Evolutionary conservation across 2,113 vertebrate genomes (phyloP), one percentile per base, ranked within the genome.

Genomic region (Ptychochromis oligacanthus): DNA sequence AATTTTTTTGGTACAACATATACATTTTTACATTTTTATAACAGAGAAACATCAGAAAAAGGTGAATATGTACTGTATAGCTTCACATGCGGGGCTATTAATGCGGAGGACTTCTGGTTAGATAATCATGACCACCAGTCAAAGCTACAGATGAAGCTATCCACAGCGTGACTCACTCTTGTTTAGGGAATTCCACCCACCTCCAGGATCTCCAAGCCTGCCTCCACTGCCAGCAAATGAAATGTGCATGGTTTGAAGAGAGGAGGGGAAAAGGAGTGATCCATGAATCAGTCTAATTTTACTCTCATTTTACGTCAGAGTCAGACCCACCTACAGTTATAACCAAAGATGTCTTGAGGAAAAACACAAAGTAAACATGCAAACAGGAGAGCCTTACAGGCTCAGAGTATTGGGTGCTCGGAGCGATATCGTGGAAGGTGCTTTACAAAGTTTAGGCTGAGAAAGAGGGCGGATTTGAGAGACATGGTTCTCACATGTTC

Each of bases 121-220:
- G 74, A 72, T 88, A 89, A 88, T 81, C 86, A 75, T 82, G 24
- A 60, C 18, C 43, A 64, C 55, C 34, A 61, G n/a, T 59, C 43
- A 75, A 49, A 60, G 40, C 85, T 36, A 64, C 24, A 78, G 13
- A 67, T 26, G 18, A 74, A 74, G 22, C 78, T 82, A 49, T 82
- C 79, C 80, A 88, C 89, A 43, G 36, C n/a, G 31, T 94, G 92
- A 93, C 55, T 93, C 88, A 92, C 26, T 40, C 7, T 18, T 58
- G 56, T 82, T 77, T 15, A 79, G 40, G 78, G 81, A 72, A 83
- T 83, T 90, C 90, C 91, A 81, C 88, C 89, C 85, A 89, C 91
- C 56, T 83, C 13, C 18, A 56, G 15, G 56, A 24, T 57, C 26
- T 65, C 52, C 72, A 31, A 61, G 22, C 58, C 54, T 36, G 40